Base-by-base conservation (phyloP, 30 jellyfish, hydroid and myxozoan species). In the Catostylus mosaicus region DNA sequence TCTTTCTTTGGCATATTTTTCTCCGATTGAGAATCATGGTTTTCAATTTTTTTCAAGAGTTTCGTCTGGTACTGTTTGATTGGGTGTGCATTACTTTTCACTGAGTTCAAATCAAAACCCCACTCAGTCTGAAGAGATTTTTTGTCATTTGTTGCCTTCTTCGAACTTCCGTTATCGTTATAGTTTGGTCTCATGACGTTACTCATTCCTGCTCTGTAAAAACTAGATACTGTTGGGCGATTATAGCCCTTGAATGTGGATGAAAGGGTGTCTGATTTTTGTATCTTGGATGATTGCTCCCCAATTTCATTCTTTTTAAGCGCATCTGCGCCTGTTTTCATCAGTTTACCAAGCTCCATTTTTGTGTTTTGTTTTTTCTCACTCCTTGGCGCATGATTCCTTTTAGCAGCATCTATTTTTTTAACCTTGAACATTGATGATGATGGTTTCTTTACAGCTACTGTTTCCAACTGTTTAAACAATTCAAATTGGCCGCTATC, bases 401-500 rank as follows among this genome's bases (percentile, higher is more conserved):
- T 50, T 45, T 74, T 52, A 3, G 43, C 63, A 1, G 74, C 30
- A 1, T 34, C 74, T 7, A 74, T 46, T 51, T 51, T 36, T 10
- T 74, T 74, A 30, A 74, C 27, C 10, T 52, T 40, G 31, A 37
- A 50, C 85, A 74, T 74, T 10, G 73, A 4, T 14, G 48, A 7
- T 8, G 27, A 30, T 60, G 88, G 78, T 35, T 77, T 77, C 70
- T 62, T 32, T 22, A 36, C 48, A 18, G 78, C 88, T 1, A 20
- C 30, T 14, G 78, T n/a, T 37, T 77, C 60, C 22, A 62, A 32
- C 60, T 74, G 68, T 6, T 43, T 45, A 37, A 59, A 62, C 52
- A 77, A 54, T 26, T 57, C 78, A 35, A 59, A 34, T 40, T 56
- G 79, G 29, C 18, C 63, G 23, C 60, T 79, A 56, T 77, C 78